phyloP scores from a whole-genome alignment of 1,140 invertebrate species.

The Drosophila parvula region DNA sequence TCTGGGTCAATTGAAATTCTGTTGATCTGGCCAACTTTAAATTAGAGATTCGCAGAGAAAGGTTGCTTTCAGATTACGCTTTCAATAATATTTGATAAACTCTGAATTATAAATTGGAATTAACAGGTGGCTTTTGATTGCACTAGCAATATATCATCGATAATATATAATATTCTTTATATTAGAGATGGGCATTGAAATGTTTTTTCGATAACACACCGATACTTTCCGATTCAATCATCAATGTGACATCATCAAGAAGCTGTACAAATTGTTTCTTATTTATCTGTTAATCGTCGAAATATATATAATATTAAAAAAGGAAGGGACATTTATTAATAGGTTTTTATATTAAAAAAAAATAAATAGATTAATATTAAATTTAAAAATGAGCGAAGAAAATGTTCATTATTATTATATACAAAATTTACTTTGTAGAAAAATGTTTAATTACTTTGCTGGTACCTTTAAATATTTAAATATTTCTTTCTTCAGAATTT shows the following conservation, averaged over 20 bases:
- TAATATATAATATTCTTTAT: not conserved
- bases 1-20: constrained; percentile 42
- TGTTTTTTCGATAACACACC: not conserved
- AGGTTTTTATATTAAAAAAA: too few species aligned
- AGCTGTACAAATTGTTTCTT: too few species aligned
- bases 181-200: not conserved
- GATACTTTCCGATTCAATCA: not conserved
- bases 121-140: not conserved
- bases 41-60: not conserved
- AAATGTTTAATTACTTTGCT: not conserved
- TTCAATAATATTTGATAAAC: not conserved
- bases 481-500: too few species aligned
- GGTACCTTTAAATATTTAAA: not conserved
- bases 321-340: too few species aligned
- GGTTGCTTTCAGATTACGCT: not conserved
- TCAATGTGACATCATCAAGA: too few species aligned
- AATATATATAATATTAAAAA: too few species aligned
- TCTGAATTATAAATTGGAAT: not conserved
- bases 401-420: not conserved
- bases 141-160: not conserved
- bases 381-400: not conserved
- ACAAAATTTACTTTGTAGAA: not conserved
- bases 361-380: not conserved
- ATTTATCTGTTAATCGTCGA: too few species aligned
- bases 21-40: constrained; percentile 22